Evolutionary conservation across 64 coral and sea anemone species (phyloP), one percentile per base, ranked within the genome.

Genomic region (Platygyra sinensis): DNA sequence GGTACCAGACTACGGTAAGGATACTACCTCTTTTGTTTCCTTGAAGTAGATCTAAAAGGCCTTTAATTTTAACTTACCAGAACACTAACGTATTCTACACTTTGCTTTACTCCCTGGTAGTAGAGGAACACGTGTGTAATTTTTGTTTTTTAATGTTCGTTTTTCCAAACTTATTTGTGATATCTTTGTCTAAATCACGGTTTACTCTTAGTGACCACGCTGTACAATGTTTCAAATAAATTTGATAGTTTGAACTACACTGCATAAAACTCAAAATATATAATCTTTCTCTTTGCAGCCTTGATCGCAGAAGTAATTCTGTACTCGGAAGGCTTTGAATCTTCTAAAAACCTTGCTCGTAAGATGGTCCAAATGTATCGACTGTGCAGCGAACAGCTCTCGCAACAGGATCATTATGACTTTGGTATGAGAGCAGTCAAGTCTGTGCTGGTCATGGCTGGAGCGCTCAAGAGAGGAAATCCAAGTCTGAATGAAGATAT

Each of bases 311-410:
- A 99, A 91, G 97, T 99, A 8, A 95, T 99, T 71, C 85, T 99
- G 3, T 99, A 99, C 88, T 99, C 97, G 33, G 96, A 98, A 86
- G 96, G 97, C 18, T 99, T 99, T 78, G 97, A 99, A 74, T 99
- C 97, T 5, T 99, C 97, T 29, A 99, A 99, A 74, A 99, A 93
- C 63, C 88, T 99, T 30, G 94, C 97, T 60, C 97, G 97, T 74
- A 99, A 99, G 78, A 99, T 99, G 97, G 94, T 96, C 7, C 97
- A 99, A 72, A 99, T 99, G 97, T 99, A 99, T 79, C 88, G 97
- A 2, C 77, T 99, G 9, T 99, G 97, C 59, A 99, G 97, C 16
- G 97, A 99, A 25, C 97, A 99, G 86, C 89, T 99, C 10, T 99
- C 97, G 19, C 97, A 99, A 55, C 97, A 99, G 54, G 97, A 99